These are phyloP conservation scores for Cherax quadricarinatus DNA, from an alignment of 1,140 invertebrate species.

Conservation along the genomic window DNA sequence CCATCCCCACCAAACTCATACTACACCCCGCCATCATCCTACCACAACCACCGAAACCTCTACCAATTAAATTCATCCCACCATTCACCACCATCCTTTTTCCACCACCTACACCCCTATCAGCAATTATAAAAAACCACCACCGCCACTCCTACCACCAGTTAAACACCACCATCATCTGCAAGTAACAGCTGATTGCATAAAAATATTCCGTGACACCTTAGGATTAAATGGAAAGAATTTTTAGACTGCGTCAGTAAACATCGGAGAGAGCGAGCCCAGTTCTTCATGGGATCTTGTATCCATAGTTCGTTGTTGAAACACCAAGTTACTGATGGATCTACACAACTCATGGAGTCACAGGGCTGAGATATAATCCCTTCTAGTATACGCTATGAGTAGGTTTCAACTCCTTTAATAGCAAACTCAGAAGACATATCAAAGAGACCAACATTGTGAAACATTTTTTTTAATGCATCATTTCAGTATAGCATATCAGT, in stretches of 20 bases:
- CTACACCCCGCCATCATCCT: too few species aligned
- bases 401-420: too few species aligned
- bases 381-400: too few species aligned
- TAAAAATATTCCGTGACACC: conserved; percentile 15
- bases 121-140: background rate
- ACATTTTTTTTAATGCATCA: too few species aligned
- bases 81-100: background rate
- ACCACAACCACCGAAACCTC: too few species aligned
- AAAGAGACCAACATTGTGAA: too few species aligned
- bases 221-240: conserved; percentile 36
- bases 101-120: background rate
- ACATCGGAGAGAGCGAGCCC: too few species aligned
- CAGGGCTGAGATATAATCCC: too few species aligned
- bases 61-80: background rate
- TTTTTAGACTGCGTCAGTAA: background rate
- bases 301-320: background rate
- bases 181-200: conserved; percentile 51
- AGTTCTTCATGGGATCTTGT: background rate
- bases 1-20: too few species aligned
- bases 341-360: background rate
- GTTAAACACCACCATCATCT: conserved; percentile 6
- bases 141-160: background rate
- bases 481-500: too few species aligned
- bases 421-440: too few species aligned
- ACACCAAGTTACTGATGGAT: conserved; percentile 12